Conservation (phyloP, 2,888 invertebrate species). For the Drosophila lacicola region DNA sequence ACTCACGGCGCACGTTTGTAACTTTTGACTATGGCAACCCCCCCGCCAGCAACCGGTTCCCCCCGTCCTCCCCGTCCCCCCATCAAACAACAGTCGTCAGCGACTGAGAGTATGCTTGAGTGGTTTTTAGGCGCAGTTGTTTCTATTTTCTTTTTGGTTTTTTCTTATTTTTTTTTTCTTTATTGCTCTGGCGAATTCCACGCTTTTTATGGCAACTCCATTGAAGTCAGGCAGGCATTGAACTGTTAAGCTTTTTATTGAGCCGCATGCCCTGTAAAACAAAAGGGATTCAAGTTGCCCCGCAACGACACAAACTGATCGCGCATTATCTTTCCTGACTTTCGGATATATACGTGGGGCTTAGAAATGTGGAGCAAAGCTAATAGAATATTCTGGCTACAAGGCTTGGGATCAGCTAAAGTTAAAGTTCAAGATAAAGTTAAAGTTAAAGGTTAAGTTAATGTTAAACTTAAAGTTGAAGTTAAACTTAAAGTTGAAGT, state of each 20-base stretch:
- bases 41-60: background rate
- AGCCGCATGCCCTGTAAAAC: constrained; percentile 35
- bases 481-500: too few relatives aligned
- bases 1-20: constrained; percentile 65
- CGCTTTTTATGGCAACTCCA: constrained; percentile 74
- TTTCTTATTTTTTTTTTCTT: constrained; percentile 49
- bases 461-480: too few relatives aligned
- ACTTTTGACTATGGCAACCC: constrained; percentile 67
- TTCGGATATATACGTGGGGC: background rate
- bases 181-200: constrained; percentile 58
- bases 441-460: too few relatives aligned
- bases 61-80: background rate
- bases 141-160: constrained; percentile 52
- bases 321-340: background rate
- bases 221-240: constrained; percentile 68
- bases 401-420: background rate
- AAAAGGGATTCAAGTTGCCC: constrained; percentile 33
- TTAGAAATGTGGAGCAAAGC: background rate
- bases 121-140: constrained; percentile 79
- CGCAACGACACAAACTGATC: background rate
- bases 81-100: background rate
- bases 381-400: constrained; percentile 10
- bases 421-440: too few relatives aligned
- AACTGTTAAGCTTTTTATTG: constrained; percentile 62
- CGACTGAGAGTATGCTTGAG: constrained; percentile 65